phyloP scores from a whole-genome alignment of 2,888 invertebrate species.

The Melanargia galathea region DNA sequence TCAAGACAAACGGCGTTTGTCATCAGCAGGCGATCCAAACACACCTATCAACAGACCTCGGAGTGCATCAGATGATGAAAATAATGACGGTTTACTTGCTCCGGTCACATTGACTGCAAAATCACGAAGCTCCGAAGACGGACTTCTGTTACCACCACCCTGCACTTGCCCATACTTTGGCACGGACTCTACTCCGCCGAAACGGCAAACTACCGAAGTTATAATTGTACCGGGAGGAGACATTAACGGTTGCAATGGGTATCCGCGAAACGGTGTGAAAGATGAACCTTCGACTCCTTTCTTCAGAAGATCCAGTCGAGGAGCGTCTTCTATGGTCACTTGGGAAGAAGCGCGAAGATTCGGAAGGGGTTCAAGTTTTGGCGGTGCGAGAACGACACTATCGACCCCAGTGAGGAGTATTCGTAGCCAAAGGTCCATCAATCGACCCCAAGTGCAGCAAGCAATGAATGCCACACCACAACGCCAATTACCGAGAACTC shows the following conservation, averaged over 20 bases:
- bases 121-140: conserved; percentile 74
- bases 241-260: conserved; percentile 71
- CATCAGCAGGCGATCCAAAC: conserved; percentile 64
- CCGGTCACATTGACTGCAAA: conserved; percentile 67
- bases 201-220: conserved; percentile 68
- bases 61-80: conserved; percentile 73
- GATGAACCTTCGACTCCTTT: conserved; percentile 74
- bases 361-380: conserved; percentile 87
- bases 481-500: conserved; percentile 83
- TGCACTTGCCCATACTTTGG: conserved; percentile 93
- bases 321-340: conserved; percentile 89
- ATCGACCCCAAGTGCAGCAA: conserved; percentile 55
- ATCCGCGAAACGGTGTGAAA: conserved; percentile 63
- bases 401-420: conserved; percentile 77
- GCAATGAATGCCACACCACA: conserved; percentile 61
- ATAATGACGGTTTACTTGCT: conserved; percentile 68
- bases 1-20: conserved; percentile 67
- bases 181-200: conserved; percentile 82
- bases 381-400: conserved; percentile 84
- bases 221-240: conserved; percentile 82
- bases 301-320: conserved; percentile 78
- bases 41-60: conserved; percentile 66
- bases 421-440: conserved; percentile 63
- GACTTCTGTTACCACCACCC: conserved; percentile 86
- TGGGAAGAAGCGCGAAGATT: conserved; percentile 86